Conservation (phyloP, 2,888 invertebrate species). For the Cordylochernes scorpioides region DNA sequence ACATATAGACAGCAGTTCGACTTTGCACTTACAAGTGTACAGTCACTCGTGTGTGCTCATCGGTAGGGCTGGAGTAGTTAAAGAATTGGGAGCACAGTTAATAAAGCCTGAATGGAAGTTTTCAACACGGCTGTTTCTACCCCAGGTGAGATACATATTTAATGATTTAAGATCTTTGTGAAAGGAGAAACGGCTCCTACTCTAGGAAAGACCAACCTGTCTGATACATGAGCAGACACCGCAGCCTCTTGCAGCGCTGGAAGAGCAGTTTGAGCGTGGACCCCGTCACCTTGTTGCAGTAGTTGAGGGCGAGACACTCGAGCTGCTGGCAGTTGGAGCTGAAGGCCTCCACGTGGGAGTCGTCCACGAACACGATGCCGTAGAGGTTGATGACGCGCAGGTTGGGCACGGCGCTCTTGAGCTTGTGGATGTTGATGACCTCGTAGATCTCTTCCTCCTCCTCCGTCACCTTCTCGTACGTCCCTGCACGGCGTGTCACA, state of each 20-base stretch:
- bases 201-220: constrained; percentile 39
- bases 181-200: too few species aligned
- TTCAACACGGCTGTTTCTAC: too few species aligned
- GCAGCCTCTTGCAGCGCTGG: constrained; percentile 68
- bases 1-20: too few species aligned
- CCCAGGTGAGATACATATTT: too few species aligned
- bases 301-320: constrained; percentile 89
- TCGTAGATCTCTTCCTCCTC: constrained; percentile 98
- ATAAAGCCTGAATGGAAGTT: too few species aligned
- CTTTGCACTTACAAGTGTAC: too few species aligned
- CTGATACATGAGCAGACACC: constrained; percentile 79
- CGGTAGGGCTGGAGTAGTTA: too few species aligned
- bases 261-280: constrained; percentile 78
- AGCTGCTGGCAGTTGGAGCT: constrained; percentile 61
- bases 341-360: constrained; percentile 93
- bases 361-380: constrained; percentile 92
- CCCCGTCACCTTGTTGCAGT: constrained; percentile 84
- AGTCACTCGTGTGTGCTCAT: too few species aligned
- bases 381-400: constrained; percentile 87
- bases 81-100: too few species aligned
- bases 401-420: constrained; percentile 93
- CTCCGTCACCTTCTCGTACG: constrained; percentile 88
- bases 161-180: too few species aligned
- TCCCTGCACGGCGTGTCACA: constrained; percentile 32
- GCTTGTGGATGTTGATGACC: constrained; percentile 91